Evolutionary conservation across 2,888 invertebrate genomes (phyloP), one percentile per base, ranked within the genome.

Genomic region (Dinocampus coccinellae): DNA sequence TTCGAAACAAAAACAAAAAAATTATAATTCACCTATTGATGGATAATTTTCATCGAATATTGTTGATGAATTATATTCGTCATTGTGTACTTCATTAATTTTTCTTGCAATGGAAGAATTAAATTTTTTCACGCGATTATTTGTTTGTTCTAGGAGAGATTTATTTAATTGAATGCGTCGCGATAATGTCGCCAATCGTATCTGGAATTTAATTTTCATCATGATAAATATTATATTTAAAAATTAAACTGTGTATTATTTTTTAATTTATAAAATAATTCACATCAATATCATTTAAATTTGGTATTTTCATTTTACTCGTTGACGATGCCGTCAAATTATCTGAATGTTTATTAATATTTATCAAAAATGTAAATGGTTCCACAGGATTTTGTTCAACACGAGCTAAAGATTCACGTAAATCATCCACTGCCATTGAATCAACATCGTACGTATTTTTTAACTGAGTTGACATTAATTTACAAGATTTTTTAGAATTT

Each of bases 81-180:
- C 22, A 16, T 29, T 63, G 2, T 47, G 9, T 2, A 24, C n/a
- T 11, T n/a, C 9, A n/a, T n/a, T n/a, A 11, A 47, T 42, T 9
- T 64, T 34, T 16, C 3, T 26, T n/a, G 34, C 24, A 7, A 33
- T 11, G 6, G 34, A 33, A 34, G 20, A 53, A 33, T 87, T 88
- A 42, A 90, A 88, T 70, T 89, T 89, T 72, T 89, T 89, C 58
- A 90, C 72, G 16, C 89, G 82, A 39, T 85, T 81, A 75, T 88
- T 89, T 0, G 90, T 89, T 78, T 88, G 88, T 61, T 90, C 88
- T 3, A 90, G 78, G 65, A 89, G 84, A 22, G 88, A 84, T 73
- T 88, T 85, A 0, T 89, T 89, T 69, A 89, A 86, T 74, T 88
- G 86, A 57, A 90, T 89, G 16, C 89, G 84, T 52, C 89, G 88